These are phyloP conservation scores for Loripinus fragilis DNA, from an alignment of 2,888 invertebrate species.

Conservation along the genomic window DNA sequence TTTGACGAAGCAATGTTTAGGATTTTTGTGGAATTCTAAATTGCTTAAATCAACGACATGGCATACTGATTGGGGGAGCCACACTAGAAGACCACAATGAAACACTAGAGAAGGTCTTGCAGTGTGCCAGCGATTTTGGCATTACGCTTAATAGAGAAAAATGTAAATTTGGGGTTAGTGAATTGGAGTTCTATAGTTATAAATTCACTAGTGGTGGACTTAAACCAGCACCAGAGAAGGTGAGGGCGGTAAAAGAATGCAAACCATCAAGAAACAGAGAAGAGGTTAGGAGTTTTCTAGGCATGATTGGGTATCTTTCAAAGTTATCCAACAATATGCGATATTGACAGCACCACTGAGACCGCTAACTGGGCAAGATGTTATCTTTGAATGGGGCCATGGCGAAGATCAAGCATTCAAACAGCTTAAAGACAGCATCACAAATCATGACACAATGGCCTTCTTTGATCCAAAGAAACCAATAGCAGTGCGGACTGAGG, in stretches of 20 bases:
- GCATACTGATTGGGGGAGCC: not conserved
- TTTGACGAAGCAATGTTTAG: conserved; percentile 17
- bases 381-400: no score
- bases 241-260: conserved; percentile 26
- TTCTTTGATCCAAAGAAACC: no score
- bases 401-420: no score
- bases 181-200: conserved; percentile 23
- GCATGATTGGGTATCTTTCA: conserved; percentile 30
- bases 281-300: conserved; percentile 27
- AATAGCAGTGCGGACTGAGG: no score
- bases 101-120: conserved; percentile 24
- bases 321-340: no score
- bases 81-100: conserved; percentile 28
- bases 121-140: conserved; percentile 25
- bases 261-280: conserved; percentile 22
- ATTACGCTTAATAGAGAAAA: conserved; percentile 25
- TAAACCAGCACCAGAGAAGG: conserved; percentile 25
- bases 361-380: conserved; percentile 14
- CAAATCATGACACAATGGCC: no score
- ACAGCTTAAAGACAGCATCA: no score
- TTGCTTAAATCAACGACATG: not conserved
- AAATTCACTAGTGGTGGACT: conserved; percentile 26
- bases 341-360: no score
- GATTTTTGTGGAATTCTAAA: conserved; percentile 4
- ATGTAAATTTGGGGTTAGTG: conserved; percentile 25